Evolutionary conservation across 2,888 invertebrate genomes (phyloP).

Genomic region (Abrostola triplasia): DNA sequence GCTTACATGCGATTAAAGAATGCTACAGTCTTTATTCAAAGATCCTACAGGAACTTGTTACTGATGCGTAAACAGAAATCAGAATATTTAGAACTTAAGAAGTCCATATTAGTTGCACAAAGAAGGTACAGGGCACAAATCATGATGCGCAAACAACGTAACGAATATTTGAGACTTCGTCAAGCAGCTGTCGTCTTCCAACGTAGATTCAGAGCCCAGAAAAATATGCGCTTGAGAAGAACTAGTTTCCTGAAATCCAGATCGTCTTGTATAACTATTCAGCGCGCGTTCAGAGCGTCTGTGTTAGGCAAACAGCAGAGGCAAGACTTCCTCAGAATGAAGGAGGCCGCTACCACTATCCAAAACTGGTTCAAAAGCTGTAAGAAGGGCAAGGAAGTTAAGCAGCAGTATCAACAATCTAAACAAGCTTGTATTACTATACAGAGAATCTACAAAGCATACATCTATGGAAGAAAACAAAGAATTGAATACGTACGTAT

Average conservation of each 20-base stretch:
- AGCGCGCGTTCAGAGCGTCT: slow-evolving; percentile 76
- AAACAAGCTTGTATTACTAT: slow-evolving; percentile 77
- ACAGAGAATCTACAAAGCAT: slow-evolving; percentile 80
- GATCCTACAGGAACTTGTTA: slow-evolving; percentile 75
- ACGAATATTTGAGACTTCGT: slow-evolving; percentile 64
- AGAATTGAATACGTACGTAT: slow-evolving; percentile 72
- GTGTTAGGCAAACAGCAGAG: slow-evolving; percentile 66
- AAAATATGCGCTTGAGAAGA: slow-evolving; percentile 70
- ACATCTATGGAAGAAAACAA: slow-evolving; percentile 68
- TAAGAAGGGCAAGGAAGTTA: slow-evolving; percentile 61
- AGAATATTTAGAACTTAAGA: slow-evolving; percentile 55
- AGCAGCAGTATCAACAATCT: slow-evolving; percentile 63
- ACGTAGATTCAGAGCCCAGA: slow-evolving; percentile 74
- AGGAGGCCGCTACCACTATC: slow-evolving; percentile 73
- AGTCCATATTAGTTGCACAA: slow-evolving; percentile 70
- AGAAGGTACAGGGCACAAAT: slow-evolving; percentile 72
- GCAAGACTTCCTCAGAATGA: slow-evolving; percentile 67
- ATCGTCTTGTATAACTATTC: slow-evolving; percentile 71
- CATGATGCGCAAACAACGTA: slow-evolving; percentile 64
- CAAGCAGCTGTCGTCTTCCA: slow-evolving; percentile 76
- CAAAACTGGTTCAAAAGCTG: slow-evolving; percentile 83
- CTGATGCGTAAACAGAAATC: slow-evolving; percentile 71
- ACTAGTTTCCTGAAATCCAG: slow-evolving; percentile 65
- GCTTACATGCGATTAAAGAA: slow-evolving; percentile 43
- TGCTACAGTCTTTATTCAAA: slow-evolving; percentile 83